Evolutionary conservation across 2,797 vertebrate genomes (phyloP).

Genomic region (Microctenopoma steveboyesi): DNA sequence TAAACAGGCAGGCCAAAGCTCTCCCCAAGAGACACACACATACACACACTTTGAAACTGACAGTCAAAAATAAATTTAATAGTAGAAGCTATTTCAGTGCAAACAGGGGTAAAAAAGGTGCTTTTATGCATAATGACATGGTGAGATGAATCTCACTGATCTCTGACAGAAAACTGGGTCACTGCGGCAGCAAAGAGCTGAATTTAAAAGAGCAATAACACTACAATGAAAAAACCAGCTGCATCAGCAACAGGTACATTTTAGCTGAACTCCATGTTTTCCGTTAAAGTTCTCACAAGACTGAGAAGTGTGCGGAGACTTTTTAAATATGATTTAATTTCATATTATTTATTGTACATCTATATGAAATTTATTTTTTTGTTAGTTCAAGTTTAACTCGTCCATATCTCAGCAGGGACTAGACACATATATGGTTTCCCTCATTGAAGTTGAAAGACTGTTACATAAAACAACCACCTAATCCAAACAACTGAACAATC

Average conservation of each 20-base stretch:
- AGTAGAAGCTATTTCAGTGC: slow-evolving; percentile 31
- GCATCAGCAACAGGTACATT: slow-evolving; percentile 19
- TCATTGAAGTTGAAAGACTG: neutral
- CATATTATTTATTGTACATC: slow-evolving; percentile 1
- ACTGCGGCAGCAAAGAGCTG: slow-evolving; percentile 3
- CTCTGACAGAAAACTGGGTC: slow-evolving; percentile 12
- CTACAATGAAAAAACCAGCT: slow-evolving; percentile 2
- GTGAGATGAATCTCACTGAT: slow-evolving; percentile 41
- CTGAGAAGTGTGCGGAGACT: neutral
- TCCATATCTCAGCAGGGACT: neutral
- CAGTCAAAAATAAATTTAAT: slow-evolving; percentile 39
- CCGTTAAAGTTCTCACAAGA: neutral
- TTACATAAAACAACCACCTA: neutral
- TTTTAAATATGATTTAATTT: neutral
- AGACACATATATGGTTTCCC: neutral
- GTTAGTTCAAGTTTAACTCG: neutral
- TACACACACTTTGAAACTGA: slow-evolving; percentile 23
- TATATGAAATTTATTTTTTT: neutral
- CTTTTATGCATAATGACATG: slow-evolving; percentile 34
- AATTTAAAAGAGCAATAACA: slow-evolving; percentile 9
- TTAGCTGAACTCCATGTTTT: neutral
- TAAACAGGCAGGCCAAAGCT: slow-evolving; percentile 62
- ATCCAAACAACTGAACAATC: slow-evolving; percentile 11
- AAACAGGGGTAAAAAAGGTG: slow-evolving; percentile 25
- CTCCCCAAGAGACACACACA: slow-evolving; percentile 42